These are phyloP conservation scores for Bubo scandiacus DNA, from an alignment of 2,113 vertebrate genomes.

Conservation along the genomic window DNA sequence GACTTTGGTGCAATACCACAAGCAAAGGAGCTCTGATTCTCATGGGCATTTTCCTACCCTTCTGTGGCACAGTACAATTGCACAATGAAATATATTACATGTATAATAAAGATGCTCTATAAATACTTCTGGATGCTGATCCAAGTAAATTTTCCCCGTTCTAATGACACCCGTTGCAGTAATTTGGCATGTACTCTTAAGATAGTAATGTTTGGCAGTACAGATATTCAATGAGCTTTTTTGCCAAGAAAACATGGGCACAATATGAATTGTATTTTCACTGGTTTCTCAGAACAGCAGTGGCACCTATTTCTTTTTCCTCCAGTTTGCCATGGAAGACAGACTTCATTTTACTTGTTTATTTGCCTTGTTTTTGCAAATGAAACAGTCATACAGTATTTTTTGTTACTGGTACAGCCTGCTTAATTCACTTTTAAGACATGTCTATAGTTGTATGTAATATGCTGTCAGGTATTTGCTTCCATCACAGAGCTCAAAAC, in stretches of 20 bases:
- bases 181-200: background rate
- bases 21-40: background rate
- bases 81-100: background rate
- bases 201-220: background rate
- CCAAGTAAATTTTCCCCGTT: background rate
- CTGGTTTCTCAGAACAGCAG: background rate
- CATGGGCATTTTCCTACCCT: background rate
- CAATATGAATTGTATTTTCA: background rate
- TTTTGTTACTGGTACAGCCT: background rate
- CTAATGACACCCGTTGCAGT: background rate
- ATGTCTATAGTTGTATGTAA: background rate
- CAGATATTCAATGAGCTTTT: background rate
- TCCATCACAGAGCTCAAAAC: background rate
- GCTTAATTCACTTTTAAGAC: background rate
- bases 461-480: background rate
- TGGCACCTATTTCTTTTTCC: rapidly evolving
- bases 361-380: background rate
- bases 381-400: background rate
- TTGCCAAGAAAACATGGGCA: background rate
- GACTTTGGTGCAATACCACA: background rate
- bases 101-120: background rate
- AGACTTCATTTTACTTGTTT: background rate
- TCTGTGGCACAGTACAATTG: background rate
- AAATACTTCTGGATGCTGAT: background rate
- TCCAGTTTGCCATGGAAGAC: background rate